Evolutionary conservation across 2,797 vertebrate genomes (phyloP), one percentile per base, ranked within the genome.

Genomic region (Salarias fasciatus): DNA sequence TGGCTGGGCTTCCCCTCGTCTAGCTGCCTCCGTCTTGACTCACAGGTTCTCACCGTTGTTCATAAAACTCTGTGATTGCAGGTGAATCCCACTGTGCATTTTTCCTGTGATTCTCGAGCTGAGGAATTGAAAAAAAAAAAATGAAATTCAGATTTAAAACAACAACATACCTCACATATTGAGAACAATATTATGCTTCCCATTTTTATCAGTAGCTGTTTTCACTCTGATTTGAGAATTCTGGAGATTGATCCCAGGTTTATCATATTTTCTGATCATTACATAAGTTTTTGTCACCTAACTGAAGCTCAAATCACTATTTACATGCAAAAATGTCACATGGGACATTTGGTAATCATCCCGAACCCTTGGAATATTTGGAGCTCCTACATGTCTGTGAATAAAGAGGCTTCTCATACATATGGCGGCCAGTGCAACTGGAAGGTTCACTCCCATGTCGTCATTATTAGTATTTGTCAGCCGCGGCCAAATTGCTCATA

Each of bases 351-450:
- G n/a, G n/a, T n/a, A n/a, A n/a, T n/a, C n/a, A n/a, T n/a, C n/a
- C n/a, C n/a, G n/a, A n/a, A n/a, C n/a, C n/a, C n/a, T n/a, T n/a
- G n/a, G 3, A 53, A 46, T 57, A 13, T 58, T 49, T 72, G 62
- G 45, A 64, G 54, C 62, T 55, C 59, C 53, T 41, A 51, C 43
- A 67, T 69, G 45, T 60, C 58, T 72, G 52, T 61, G 58, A 80
- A 86, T 74, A 78, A 86, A 80, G 58, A 49, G 2, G 49, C 44
- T 61, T 45, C 62, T 72, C 83, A 89, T 84, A 67, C 83, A 89
- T 84, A 67, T 86, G 81, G 81, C 28, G 31, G 64, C 72, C 86
- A 86, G 69, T 11, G 29, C 73, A 69, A 62, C 46, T 75, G 72
- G 56, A 59, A 61, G 60, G 37, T 77, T 61, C 59, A 72, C 63